Evolutionary conservation across 2,113 vertebrate genomes (phyloP).

Genomic region (Oenanthe melanoleuca): DNA sequence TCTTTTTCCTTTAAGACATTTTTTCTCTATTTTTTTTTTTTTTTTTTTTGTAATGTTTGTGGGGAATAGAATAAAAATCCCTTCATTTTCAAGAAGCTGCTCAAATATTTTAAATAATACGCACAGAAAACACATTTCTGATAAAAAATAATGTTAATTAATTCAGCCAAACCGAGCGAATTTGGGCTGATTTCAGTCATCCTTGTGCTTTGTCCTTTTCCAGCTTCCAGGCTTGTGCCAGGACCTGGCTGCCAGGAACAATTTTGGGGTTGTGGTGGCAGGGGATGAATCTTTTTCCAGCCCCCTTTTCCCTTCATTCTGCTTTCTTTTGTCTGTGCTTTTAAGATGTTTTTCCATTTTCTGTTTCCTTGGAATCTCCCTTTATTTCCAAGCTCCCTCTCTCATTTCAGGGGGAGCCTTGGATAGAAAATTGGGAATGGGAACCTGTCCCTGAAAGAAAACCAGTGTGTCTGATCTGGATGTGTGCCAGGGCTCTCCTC

Average conservation of each 20-base stretch:
- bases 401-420: background rate
- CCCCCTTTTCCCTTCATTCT: background rate
- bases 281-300: background rate
- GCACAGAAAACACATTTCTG: background rate
- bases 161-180: background rate
- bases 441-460: background rate
- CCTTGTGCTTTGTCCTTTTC: background rate
- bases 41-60: rapidly evolving
- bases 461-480: background rate
- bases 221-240: background rate
- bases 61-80: background rate
- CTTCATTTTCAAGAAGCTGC: background rate
- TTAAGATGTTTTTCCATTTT: background rate
- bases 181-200: background rate
- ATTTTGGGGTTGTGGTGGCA: background rate
- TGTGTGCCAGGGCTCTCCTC: background rate
- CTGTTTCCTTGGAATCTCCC: background rate
- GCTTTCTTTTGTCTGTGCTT: background rate
- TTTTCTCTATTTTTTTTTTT: background rate
- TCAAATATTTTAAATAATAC: background rate
- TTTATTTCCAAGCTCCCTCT: background rate
- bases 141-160: background rate
- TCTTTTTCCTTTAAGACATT: background rate
- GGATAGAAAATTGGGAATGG: background rate
- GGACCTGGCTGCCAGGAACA: background rate